Base-by-base conservation (phyloP, 2,113 vertebrate genomes). In the Thymallus thymallus region DNA sequence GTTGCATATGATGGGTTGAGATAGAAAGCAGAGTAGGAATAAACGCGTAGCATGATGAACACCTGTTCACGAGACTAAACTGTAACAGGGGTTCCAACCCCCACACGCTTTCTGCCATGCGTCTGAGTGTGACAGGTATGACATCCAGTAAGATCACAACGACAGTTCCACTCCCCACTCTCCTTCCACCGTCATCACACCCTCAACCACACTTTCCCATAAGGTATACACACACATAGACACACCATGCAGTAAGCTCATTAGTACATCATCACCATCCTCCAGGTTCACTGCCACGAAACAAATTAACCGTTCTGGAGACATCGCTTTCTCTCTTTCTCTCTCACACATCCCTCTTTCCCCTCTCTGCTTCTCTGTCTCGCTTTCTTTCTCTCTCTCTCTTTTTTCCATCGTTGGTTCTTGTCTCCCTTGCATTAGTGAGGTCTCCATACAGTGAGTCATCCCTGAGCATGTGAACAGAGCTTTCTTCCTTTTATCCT, bases 241-340 rank as follows among this genome's bases (percentile, higher is more conserved):
- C 2, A 18, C 46, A 18, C 12, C 16, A 56, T 13, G 48, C 46
- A 20, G 67, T 72, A 68, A 68, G 71, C 82, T 87, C 84, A 82
- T 86, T 82, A 82, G 20, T 75, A 66, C 72, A 76, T 82, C 72
- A 75, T 82, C 68, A 71, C 58, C 56, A 41, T 81, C 68, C 82
- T 68, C 55, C 66, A 64, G 82, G 74, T 78, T 26, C 60, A 41
- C 30, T 2, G 48, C 79, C 71, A 75, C 51, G 67, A 76, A 70
- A 85, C 79, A 81, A 83, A 84, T 68, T 68, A 77, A 79, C 76
- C 23, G 26, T 71, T 58, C 69, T 35, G 29, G 29, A 45, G 58
- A 62, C n/a, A 61, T 70, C 72, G 23, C 68, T 73, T 18, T 73
- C 66, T 76, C 66, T 72, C 76, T 63, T 72, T 55, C 69, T 76